phyloP scores from a whole-genome alignment of 2,888 invertebrate genomes.

The Syritta pipiens region DNA sequence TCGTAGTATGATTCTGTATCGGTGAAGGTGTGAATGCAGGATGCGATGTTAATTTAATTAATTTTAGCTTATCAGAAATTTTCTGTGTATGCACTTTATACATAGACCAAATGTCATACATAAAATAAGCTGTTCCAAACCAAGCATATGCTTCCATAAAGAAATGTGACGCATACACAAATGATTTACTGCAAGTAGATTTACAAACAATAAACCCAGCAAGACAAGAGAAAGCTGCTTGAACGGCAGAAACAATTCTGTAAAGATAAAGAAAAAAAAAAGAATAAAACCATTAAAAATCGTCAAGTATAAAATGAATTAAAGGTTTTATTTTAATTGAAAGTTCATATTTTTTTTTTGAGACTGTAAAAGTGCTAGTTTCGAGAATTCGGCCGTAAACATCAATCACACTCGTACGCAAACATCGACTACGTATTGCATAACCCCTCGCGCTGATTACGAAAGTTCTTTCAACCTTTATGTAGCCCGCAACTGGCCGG shows the following conservation, averaged over 20 bases:
- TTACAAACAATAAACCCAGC: slow-evolving; percentile 84
- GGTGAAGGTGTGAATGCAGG: slow-evolving; percentile 70
- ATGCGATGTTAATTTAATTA: slow-evolving; percentile 74
- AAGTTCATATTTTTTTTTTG: no score
- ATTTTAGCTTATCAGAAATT: slow-evolving; percentile 77
- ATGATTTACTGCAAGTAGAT: slow-evolving; percentile 85
- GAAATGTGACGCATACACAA: slow-evolving; percentile 85
- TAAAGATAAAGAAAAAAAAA: slow-evolving; percentile 54
- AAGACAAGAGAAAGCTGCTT: slow-evolving; percentile 84
- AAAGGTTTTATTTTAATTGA: no score
- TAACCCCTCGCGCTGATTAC: no score
- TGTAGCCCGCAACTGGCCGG: no score
- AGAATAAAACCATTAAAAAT: no score
- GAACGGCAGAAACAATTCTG: slow-evolving; percentile 87
- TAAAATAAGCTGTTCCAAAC: slow-evolving; percentile 89
- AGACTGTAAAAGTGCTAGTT: no score
- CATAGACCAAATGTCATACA: slow-evolving; percentile 91
- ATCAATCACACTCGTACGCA: no score
- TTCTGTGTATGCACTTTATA: slow-evolving; percentile 83
- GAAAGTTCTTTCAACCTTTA: no score
- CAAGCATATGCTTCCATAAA: slow-evolving; percentile 88
- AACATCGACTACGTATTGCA: no score
- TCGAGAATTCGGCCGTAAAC: no score
- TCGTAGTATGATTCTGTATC: slow-evolving; percentile 63
- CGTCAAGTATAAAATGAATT: no score